Evolutionary conservation across 2,888 invertebrate genomes (phyloP).

Genomic region (Heteropelma amictum): DNA sequence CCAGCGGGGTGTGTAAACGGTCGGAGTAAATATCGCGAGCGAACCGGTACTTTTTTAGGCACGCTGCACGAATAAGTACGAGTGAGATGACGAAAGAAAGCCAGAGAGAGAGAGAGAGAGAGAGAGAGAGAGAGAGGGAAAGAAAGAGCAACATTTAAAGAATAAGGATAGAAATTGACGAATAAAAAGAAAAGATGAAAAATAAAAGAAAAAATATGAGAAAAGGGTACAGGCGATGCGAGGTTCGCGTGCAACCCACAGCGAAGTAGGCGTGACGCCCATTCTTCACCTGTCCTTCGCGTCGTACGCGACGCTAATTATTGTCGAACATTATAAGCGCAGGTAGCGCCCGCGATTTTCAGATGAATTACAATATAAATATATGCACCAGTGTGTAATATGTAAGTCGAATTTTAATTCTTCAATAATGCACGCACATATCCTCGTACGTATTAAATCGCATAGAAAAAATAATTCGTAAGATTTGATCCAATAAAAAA

Average conservation of each 20-base stretch:
- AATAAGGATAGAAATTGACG: slow-evolving; percentile 30
- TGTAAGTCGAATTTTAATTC: slow-evolving; percentile 21
- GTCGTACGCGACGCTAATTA: slow-evolving; percentile 68
- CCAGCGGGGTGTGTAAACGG: slow-evolving; percentile 18
- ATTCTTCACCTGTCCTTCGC: slow-evolving; percentile 71
- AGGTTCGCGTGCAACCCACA: slow-evolving; percentile 66
- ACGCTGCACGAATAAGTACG: slow-evolving; percentile 7
- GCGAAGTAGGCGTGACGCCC: slow-evolving; percentile 72
- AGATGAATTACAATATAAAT: neutral
- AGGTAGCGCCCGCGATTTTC: slow-evolving; percentile 25
- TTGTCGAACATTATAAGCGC: slow-evolving; percentile 63
- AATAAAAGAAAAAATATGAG: slow-evolving; percentile 22
- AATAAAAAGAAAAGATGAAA: slow-evolving; percentile 28
- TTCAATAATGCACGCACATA: neutral
- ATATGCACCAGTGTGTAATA: neutral
- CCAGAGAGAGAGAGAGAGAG: slow-evolving; percentile 13
- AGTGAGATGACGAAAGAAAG: slow-evolving; percentile 5
- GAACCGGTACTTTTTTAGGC: slow-evolving; percentile 29
- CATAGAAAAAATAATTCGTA: neutral
- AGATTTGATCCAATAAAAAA: neutral
- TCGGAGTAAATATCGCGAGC: neutral
- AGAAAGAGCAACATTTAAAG: slow-evolving; percentile 6
- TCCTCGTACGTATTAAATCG: neutral
- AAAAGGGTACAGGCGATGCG: slow-evolving; percentile 51
- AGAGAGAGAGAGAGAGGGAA: neutral